Conservation (phyloP, 1,140 invertebrate genomes). For the Bombyx mori region ASM3026992v2 NC_085124.1:4518501-4519000, state of each 20-base stretch:
- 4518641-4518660: conserved; percentile 48
- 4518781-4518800: conserved; percentile 21
- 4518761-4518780: conserved; percentile 20
- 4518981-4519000: too few species aligned
- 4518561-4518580: conserved; percentile 49
- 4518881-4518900: too few species aligned
- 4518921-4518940: too few species aligned
- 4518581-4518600: conserved; percentile 51
- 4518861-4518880: too few species aligned
- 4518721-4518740: conserved; percentile 33
- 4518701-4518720: conserved; percentile 51
- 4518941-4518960: too few species aligned
- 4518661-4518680: conserved; percentile 49
- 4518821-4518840: conserved; percentile 21
- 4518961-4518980: too few species aligned
- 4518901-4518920: too few species aligned
- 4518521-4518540: conserved; percentile 31
- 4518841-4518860: conserved; percentile 1
- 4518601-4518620: conserved; percentile 58
- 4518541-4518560: conserved; percentile 27
- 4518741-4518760: conserved; percentile 22
- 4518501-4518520: conserved; percentile 36
- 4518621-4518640: conserved; percentile 42
- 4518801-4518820: conserved; percentile 6
- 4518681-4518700: conserved; percentile 55